Conservation (phyloP, 2,797 vertebrate species). For the Syncerus caffer region DNA sequence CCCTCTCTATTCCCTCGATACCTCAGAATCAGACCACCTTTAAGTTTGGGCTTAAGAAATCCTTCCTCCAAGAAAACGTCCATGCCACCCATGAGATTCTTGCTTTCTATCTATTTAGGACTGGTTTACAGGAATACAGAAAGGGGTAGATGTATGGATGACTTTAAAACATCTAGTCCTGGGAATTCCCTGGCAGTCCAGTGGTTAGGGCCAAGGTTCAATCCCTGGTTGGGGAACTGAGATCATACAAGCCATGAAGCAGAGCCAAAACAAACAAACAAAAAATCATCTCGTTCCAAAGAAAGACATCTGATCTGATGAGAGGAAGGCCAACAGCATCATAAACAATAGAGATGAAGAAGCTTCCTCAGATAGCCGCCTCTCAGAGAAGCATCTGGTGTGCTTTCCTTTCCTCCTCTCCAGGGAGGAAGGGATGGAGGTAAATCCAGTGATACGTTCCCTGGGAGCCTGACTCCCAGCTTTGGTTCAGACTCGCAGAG, state of each 20-base stretch:
- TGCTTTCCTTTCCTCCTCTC: neutral
- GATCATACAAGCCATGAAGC: neutral
- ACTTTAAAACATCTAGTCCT: neutral
- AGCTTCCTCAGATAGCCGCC: rapidly evolving
- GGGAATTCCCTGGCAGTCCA: neutral
- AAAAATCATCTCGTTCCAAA: neutral
- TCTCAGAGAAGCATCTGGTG: neutral
- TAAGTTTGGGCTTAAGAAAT: neutral
- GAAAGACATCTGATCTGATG: neutral
- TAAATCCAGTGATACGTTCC: rapidly evolving
- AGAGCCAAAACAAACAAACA: neutral
- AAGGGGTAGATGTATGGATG: neutral
- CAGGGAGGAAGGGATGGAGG: neutral
- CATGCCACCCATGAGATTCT: neutral
- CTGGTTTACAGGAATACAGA: neutral
- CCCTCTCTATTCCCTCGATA: neutral
- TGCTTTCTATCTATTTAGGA: neutral
- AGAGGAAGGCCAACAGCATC: neutral
- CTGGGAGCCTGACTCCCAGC: neutral
- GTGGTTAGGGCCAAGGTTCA: neutral
- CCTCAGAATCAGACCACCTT: neutral
- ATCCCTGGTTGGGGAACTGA: neutral
- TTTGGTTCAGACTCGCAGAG: neutral
- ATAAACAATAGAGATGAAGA: rapidly evolving
- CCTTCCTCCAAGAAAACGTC: neutral